These are phyloP conservation scores for Cephus runcator DNA, from an alignment of 2,888 invertebrate genomes.

Conservation along the genomic window DNA sequence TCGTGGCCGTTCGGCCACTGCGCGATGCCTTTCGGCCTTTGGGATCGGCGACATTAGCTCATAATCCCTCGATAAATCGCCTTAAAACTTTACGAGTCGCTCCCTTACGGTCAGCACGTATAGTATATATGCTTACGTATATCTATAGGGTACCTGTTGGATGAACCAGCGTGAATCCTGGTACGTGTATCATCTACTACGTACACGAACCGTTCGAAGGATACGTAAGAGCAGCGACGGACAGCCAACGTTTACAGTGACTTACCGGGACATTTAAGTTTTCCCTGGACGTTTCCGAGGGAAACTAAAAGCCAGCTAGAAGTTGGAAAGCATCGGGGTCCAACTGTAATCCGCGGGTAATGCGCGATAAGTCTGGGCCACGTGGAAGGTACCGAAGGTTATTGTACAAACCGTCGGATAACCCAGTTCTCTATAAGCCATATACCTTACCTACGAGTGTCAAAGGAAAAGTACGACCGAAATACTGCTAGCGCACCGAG, in stretches of 20 bases:
- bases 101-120: slow-evolving; percentile 3
- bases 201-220: background rate
- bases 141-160: background rate
- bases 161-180: background rate
- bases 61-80: slow-evolving; percentile 42
- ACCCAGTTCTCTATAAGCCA: background rate
- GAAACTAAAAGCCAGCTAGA: slow-evolving; percentile 25
- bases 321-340: slow-evolving; percentile 25
- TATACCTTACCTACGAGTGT: background rate
- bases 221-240: background rate
- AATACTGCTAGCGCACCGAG: background rate
- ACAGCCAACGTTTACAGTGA: slow-evolving; percentile 28
- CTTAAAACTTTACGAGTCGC: slow-evolving; percentile 19
- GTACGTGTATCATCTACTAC: background rate
- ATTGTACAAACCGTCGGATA: background rate
- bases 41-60: slow-evolving; percentile 25
- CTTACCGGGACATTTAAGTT: slow-evolving; percentile 30
- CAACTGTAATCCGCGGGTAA: slow-evolving; percentile 52
- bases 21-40: background rate
- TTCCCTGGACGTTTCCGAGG: background rate
- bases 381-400: slow-evolving; percentile 22
- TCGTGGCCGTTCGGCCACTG: too few species aligned
- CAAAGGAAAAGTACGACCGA: background rate
- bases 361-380: slow-evolving; percentile 51
- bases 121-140: background rate